Base-by-base conservation (phyloP, 2,113 vertebrate species). In the Paradisaea rubra region DNA sequence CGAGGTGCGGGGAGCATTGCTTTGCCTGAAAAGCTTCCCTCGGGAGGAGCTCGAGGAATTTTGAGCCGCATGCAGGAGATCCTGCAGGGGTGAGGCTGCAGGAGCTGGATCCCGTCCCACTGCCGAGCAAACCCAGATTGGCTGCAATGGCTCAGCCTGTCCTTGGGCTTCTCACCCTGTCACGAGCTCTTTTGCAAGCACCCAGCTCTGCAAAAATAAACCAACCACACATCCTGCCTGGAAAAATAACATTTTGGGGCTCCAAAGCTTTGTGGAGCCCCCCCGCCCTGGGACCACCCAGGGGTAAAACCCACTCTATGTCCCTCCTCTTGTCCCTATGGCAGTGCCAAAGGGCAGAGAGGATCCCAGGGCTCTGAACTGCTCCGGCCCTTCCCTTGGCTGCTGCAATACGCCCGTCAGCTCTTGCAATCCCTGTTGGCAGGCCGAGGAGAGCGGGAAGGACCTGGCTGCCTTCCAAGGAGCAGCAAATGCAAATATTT, bases 401-500 rank as follows among this genome's bases (percentile, higher is more conserved):
- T 88, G 94, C 96, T 91, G 92, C 92, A 94, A 94, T 79, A 30
- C 16, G 1, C 69, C 56, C 2, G 2, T 53, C 60, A 83, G 61
- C 54, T 82, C 86, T 88, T 64, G 95, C 94, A 90, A 94, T 96
- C 76, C 86, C 54, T 91, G 63, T 63, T 86, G 96, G 96, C 92
- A 91, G 71, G 53, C 74, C 7, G 6, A 65, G 61, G 82, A 49
- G 80, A 86, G 59, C 13, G 2, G 90, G 82, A 93, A 91, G 94
- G 76, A 45, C 27, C 52, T 96, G 96, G 96, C 95, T 78, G 68
- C 71, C 41, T 94, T 95, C 96, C 96, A 95, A 93, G 64, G 85
- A 95, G 89, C 92, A 93, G 82, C 76, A 95, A 96, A 97, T 37
- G 92, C 78, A 91, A 95, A 71, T 90, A 95, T 93, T 95, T 94